Conservation (phyloP, 2,888 invertebrate species). For the Autographa gamma region DNA sequence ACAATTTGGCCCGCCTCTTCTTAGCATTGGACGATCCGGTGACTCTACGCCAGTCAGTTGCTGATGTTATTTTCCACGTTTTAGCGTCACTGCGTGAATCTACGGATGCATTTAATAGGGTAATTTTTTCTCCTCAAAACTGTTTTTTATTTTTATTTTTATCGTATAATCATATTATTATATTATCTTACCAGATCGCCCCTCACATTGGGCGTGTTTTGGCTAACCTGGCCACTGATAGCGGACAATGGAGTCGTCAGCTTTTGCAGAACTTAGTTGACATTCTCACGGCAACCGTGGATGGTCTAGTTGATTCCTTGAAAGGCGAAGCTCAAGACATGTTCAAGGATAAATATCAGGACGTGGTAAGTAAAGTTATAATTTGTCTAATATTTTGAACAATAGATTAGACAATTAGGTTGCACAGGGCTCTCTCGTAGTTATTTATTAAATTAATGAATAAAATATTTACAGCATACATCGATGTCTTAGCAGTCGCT, state of each 20-base stretch:
- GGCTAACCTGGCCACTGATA: slow-evolving; percentile 87
- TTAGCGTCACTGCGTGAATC: slow-evolving; percentile 90
- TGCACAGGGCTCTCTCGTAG: neutral
- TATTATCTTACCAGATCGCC: slow-evolving; percentile 72
- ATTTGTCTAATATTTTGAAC: too few relatives aligned
- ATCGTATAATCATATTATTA: neutral
- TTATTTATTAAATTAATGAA: neutral
- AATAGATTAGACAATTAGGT: too few relatives aligned
- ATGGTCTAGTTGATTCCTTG: slow-evolving; percentile 60
- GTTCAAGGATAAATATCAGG: slow-evolving; percentile 82
- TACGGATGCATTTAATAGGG: slow-evolving; percentile 90
- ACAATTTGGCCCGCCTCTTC: slow-evolving; percentile 90
- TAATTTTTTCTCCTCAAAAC: slow-evolving; percentile 61
- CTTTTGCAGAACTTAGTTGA: slow-evolving; percentile 90
- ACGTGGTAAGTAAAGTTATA: slow-evolving; percentile 77
- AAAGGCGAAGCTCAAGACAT: slow-evolving; percentile 67
- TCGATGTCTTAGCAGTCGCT: neutral
- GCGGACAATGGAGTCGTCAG: slow-evolving; percentile 86
- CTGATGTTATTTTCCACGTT: slow-evolving; percentile 91
- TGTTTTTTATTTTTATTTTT: neutral
- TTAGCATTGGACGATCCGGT: slow-evolving; percentile 87
- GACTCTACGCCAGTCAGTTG: slow-evolving; percentile 86
- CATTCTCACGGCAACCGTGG: slow-evolving; percentile 77
- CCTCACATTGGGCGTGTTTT: slow-evolving; percentile 87
- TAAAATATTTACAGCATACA: slow-evolving; percentile 19